Conservation (phyloP, 2,797 vertebrate species). For the Capromys pilorides region DNA sequence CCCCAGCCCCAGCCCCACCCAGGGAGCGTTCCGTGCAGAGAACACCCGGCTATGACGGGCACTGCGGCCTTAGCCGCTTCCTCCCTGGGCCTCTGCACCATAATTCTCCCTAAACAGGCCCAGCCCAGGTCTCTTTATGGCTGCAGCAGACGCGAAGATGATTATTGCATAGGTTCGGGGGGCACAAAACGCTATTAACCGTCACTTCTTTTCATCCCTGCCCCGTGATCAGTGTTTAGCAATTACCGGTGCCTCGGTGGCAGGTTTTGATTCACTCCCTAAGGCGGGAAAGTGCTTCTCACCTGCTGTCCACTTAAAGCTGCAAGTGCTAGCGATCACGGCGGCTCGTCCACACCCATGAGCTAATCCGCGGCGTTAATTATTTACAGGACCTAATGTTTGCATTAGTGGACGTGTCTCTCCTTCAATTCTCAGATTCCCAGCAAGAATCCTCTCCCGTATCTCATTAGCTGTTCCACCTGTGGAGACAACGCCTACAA, state of each 20-base stretch:
- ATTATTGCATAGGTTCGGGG: constrained; percentile 31
- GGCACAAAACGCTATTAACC: constrained; percentile 62
- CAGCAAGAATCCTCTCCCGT: constrained; percentile 42
- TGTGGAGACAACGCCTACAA: constrained; percentile 8
- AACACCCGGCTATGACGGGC: rapidly evolving
- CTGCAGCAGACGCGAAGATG: constrained; percentile 26
- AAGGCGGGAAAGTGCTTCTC: constrained; percentile 39
- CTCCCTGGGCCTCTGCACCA: background rate
- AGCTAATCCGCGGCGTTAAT: constrained; percentile 34
- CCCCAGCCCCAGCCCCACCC: no score
- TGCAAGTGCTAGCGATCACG: constrained; percentile 25
- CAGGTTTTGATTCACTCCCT: constrained; percentile 52
- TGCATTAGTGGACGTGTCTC: constrained; percentile 28
- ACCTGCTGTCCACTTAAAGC: background rate
- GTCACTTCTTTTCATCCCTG: constrained; percentile 56
- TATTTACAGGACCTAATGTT: constrained; percentile 63
- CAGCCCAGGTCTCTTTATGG: background rate
- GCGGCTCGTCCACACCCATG: constrained; percentile 13
- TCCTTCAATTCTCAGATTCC: constrained; percentile 64
- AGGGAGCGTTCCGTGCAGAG: rapidly evolving
- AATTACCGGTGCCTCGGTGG: constrained; percentile 42
- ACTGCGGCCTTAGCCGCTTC: rapidly evolving
- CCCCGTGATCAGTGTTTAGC: constrained; percentile 45
- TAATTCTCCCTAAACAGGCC: background rate
- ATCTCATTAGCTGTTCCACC: constrained; percentile 61